Evolutionary conservation across 2,797 vertebrate genomes (phyloP).

Genomic region (Microctenopoma lineatum): DNA sequence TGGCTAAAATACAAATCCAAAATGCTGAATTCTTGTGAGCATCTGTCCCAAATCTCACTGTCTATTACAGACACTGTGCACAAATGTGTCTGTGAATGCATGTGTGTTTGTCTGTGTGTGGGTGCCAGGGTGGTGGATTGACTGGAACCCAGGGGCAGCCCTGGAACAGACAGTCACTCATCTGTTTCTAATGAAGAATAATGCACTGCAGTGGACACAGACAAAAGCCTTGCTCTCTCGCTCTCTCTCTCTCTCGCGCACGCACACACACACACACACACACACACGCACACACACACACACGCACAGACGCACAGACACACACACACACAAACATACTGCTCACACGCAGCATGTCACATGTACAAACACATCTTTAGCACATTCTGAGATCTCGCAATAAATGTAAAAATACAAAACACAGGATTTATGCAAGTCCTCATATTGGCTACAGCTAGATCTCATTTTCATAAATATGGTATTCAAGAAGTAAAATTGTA

Average conservation of each 20-base stretch:
- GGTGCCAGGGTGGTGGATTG: slow-evolving; percentile 61
- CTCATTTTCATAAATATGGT: too few species aligned
- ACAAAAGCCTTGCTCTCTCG: slow-evolving; percentile 55
- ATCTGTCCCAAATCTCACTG: slow-evolving; percentile 40
- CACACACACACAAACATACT: slow-evolving; percentile 7
- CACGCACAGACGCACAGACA: neutral
- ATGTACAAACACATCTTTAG: neutral
- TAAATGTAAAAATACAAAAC: neutral
- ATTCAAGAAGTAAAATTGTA: too few species aligned
- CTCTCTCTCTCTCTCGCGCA: neutral
- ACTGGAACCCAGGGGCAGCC: slow-evolving; percentile 73
- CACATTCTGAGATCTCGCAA: neutral
- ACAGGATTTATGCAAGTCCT: neutral
- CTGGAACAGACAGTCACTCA: slow-evolving; percentile 77
- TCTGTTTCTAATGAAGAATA: slow-evolving; percentile 83
- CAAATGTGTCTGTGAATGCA: slow-evolving; percentile 17
- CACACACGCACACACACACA: slow-evolving; percentile 7
- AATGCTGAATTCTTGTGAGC: slow-evolving; percentile 46
- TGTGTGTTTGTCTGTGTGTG: slow-evolving; percentile 17
- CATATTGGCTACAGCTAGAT: neutral
- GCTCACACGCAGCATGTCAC: slow-evolving; percentile 7
- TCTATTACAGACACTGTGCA: slow-evolving; percentile 44
- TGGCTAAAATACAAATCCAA: slow-evolving; percentile 43
- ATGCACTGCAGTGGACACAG: slow-evolving; percentile 68
- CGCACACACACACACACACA: slow-evolving; percentile 1